These are phyloP conservation scores for Caenorhabditis tropicalis DNA, from an alignment of 1,140 invertebrate genomes.

Conservation along the genomic window DNA sequence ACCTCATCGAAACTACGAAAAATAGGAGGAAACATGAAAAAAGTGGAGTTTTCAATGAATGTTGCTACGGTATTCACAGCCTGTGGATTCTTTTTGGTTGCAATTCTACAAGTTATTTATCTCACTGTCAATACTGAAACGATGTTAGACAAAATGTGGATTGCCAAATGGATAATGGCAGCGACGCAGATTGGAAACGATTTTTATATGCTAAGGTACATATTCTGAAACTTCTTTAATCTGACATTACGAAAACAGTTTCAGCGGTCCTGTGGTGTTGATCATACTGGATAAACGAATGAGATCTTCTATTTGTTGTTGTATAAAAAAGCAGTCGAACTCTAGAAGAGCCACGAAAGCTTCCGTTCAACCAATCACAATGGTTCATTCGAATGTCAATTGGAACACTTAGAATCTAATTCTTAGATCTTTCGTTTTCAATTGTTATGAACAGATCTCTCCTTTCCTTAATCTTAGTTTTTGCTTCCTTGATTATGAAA, in stretches of 20 bases:
- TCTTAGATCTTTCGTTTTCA: too few species aligned
- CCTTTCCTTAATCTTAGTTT: too few species aligned
- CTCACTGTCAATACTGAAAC: not conserved
- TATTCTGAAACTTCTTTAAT: not conserved
- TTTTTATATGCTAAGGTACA: not conserved
- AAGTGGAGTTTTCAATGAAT: conserved; percentile 6
- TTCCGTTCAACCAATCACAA: not conserved
- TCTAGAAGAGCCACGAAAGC: not conserved
- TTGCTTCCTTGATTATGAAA: too few species aligned
- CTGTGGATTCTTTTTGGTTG: not conserved
- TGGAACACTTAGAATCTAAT: too few species aligned
- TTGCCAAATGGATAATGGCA: not conserved
- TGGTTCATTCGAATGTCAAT: not conserved
- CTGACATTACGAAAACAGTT: not conserved
- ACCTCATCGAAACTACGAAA: not conserved
- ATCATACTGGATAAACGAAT: not conserved
- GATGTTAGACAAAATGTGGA: not conserved
- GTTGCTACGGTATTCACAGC: not conserved
- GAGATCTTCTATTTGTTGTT: not conserved
- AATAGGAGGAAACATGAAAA: not conserved
- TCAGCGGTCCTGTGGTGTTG: not conserved
- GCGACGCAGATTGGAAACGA: not conserved
- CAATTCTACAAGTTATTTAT: not conserved
- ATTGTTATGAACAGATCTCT: too few species aligned
- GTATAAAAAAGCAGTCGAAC: not conserved